These are phyloP conservation scores for Heterodera filipjevi DNA, from an alignment of 2,888 invertebrate genomes.

Conservation along the genomic window DNA sequence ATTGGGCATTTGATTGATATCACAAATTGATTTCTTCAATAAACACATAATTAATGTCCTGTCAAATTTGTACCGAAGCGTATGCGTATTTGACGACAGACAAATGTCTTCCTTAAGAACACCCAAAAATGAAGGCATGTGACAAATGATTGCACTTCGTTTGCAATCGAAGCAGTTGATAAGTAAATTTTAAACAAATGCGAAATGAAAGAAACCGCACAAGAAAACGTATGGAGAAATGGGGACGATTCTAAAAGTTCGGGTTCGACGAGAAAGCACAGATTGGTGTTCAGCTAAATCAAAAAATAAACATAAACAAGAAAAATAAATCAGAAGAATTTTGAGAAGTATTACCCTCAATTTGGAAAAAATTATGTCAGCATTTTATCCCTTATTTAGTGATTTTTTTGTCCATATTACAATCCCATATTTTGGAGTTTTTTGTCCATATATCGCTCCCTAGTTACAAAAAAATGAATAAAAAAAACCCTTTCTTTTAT, in stretches of 20 bases:
- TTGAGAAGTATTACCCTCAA: not conserved
- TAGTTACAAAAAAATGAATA: too few relatives aligned
- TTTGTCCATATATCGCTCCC: too few relatives aligned
- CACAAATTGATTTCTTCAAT: not conserved
- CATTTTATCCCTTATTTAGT: too few relatives aligned
- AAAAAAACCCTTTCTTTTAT: too few relatives aligned
- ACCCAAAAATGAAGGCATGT: not conserved
- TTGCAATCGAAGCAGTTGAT: constrained; percentile 17
- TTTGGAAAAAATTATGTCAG: too few relatives aligned
- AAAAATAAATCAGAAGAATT: not conserved
- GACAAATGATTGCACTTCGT: constrained; percentile 5
- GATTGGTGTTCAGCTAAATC: constrained; percentile 42
- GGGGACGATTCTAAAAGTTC: constrained; percentile 28
- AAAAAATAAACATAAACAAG: too few relatives aligned
- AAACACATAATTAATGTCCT: not conserved
- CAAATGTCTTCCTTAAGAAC: constrained; percentile 25
- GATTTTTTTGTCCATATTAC: too few relatives aligned
- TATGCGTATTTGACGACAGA: constrained; percentile 12
- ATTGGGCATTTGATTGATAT: not conserved
- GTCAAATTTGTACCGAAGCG: not conserved
- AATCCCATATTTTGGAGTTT: too few relatives aligned
- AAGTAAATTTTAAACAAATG: constrained; percentile 29
- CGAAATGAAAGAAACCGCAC: constrained; percentile 18
- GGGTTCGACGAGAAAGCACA: constrained; percentile 37
- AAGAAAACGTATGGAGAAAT: constrained; percentile 30